These are phyloP conservation scores for Maconellicoccus hirsutus DNA, from an alignment of 1,140 invertebrate genomes.

Conservation along the genomic window DNA sequence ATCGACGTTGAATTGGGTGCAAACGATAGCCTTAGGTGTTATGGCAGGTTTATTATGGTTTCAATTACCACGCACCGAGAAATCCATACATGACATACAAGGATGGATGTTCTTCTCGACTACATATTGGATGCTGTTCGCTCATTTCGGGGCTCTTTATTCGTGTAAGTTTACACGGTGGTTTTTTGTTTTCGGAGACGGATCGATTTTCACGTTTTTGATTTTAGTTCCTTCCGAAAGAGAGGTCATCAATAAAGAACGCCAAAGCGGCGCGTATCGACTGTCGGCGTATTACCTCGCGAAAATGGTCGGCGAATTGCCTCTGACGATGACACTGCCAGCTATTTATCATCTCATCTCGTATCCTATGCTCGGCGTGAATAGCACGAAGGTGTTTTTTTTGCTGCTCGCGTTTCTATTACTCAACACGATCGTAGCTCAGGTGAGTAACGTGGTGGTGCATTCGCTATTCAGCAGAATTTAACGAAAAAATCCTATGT, in stretches of 20 bases:
- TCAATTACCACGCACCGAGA: slow-evolving; percentile 58
- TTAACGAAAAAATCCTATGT: too few relatives aligned
- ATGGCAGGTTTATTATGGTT: slow-evolving; percentile 71
- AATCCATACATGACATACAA: slow-evolving; percentile 64
- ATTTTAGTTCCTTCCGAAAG: slow-evolving; percentile 67
- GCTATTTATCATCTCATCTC: slow-evolving; percentile 67
- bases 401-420: slow-evolving; percentile 59
- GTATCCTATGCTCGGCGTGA: slow-evolving; percentile 61
- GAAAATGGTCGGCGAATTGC: slow-evolving; percentile 73
- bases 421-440: slow-evolving; percentile 64
- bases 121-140: slow-evolving; percentile 78
- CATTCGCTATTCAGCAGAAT: too few relatives aligned
- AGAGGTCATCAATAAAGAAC: slow-evolving; percentile 72
- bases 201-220: slow-evolving; percentile 19
- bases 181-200: neutral
- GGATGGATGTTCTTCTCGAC: slow-evolving; percentile 81
- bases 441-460: slow-evolving; percentile 39
- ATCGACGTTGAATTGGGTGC: slow-evolving; percentile 68
- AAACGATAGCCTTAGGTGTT: slow-evolving; percentile 59
- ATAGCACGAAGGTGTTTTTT: slow-evolving; percentile 52
- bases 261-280: slow-evolving; percentile 66
- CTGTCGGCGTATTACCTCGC: slow-evolving; percentile 75
- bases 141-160: slow-evolving; percentile 65
- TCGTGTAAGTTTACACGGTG: slow-evolving; percentile 44
- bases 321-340: slow-evolving; percentile 62